These are phyloP conservation scores for Psix sp. DNA, from an alignment of 1,140 invertebrate species.

Conservation along the genomic window DNA sequence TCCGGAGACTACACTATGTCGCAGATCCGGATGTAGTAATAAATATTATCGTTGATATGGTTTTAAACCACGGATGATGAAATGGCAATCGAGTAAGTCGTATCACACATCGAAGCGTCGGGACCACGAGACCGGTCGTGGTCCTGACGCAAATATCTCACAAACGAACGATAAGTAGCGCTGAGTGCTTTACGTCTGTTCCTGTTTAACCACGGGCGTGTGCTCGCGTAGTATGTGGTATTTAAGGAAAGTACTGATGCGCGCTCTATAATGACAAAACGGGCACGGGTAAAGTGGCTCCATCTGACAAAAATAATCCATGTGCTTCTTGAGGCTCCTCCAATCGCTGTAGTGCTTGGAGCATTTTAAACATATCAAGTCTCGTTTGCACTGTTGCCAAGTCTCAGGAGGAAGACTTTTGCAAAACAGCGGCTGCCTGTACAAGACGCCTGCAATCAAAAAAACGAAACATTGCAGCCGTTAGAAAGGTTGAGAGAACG, in stretches of 20 bases:
- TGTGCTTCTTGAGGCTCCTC: conserved; percentile 72
- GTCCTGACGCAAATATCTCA: background rate
- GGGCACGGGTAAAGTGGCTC: conserved; percentile 75
- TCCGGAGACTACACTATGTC: background rate
- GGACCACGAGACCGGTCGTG: too few relatives aligned
- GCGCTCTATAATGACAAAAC: conserved; percentile 68
- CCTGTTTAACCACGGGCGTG: conserved; percentile 36
- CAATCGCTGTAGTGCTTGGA: conserved; percentile 67
- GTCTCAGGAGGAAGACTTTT: conserved; percentile 62
- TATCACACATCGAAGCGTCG: too few relatives aligned
- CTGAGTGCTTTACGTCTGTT: conserved; percentile 28
- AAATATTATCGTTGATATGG: too few relatives aligned
- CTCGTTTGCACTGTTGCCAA: conserved; percentile 64
- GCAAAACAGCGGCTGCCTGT: conserved; percentile 62
- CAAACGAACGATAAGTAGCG: background rate
- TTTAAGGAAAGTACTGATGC: conserved; percentile 65
- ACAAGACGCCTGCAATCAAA: conserved; percentile 51
- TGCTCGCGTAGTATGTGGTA: conserved; percentile 65
- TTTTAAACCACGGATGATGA: too few relatives aligned
- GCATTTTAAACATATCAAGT: conserved; percentile 67
- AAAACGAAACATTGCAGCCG: conserved; percentile 22
- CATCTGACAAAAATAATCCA: conserved; percentile 77
- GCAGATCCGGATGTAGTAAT: too few relatives aligned
- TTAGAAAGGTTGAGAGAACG: conserved; percentile 26
- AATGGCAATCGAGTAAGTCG: too few relatives aligned